These are phyloP conservation scores for Rhorus exstirpatorius DNA, from an alignment of 2,888 invertebrate species.

Conservation along the genomic window DNA sequence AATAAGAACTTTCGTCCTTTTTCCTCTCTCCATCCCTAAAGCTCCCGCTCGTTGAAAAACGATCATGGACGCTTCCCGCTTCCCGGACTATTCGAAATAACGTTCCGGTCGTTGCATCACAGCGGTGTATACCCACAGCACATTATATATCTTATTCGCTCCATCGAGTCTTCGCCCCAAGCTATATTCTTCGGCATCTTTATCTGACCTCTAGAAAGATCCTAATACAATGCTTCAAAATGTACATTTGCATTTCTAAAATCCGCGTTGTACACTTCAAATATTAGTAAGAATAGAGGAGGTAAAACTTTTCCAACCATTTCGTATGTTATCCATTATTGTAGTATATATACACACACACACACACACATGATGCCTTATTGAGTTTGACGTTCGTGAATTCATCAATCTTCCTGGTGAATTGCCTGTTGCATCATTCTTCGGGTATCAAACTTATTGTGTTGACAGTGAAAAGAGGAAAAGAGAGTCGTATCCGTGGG, in stretches of 20 bases:
- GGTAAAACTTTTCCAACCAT: not conserved
- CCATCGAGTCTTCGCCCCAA: slow-evolving; percentile 26
- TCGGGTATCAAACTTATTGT: slow-evolving; percentile 16
- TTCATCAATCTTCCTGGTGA: slow-evolving; percentile 56
- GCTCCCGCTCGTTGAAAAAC: slow-evolving; percentile 59
- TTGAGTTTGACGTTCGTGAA: slow-evolving; percentile 16
- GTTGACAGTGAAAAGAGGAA: slow-evolving; percentile 3
- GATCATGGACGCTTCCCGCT: slow-evolving; percentile 53
- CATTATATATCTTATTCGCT: slow-evolving; percentile 49
- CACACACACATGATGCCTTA: not conserved
- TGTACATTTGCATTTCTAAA: slow-evolving; percentile 36
- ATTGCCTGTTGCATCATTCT: slow-evolving; percentile 61
- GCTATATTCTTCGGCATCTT: slow-evolving; percentile 20
- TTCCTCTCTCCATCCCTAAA: slow-evolving; percentile 26
- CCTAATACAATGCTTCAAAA: slow-evolving; percentile 42
- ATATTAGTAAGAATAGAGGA: not conserved
- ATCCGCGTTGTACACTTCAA: slow-evolving; percentile 3
- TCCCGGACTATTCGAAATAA: slow-evolving; percentile 41
- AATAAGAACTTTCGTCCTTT: slow-evolving; percentile 47
- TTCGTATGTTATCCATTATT: too few species aligned
- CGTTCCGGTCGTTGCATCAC: slow-evolving; percentile 51
- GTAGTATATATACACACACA: not conserved
- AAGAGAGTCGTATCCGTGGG: not conserved
- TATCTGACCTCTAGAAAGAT: slow-evolving; percentile 34
- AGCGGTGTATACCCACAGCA: slow-evolving; percentile 9